A percentile compares a stretch with the other conserved stretches of the same genome.
Conservation (phyloP, 2,113 vertebrate species). For the Gymnobelideus leadbeateri region DNA sequence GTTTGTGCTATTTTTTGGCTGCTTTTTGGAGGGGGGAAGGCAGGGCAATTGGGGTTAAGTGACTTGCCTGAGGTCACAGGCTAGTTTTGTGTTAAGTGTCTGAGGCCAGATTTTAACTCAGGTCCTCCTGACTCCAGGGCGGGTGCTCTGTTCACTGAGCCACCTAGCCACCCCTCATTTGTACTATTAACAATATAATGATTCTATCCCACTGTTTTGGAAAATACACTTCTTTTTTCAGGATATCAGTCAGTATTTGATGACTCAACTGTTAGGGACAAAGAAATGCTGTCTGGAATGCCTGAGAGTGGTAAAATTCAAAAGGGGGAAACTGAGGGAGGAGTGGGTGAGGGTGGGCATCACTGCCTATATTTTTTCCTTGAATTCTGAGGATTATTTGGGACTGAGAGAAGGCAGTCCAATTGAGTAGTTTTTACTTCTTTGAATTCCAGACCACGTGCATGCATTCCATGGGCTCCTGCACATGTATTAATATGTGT, state of each 20-base stretch:
- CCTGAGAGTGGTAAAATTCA: slow-evolving; percentile 45
- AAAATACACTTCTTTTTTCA: slow-evolving; percentile 37
- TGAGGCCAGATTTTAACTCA: too few species aligned
- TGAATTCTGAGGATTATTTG: slow-evolving; percentile 45
- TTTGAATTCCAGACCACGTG: slow-evolving; percentile 48
- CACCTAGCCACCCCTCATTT: too few species aligned
- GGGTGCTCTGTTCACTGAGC: too few species aligned
- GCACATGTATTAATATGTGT: slow-evolving; percentile 16
- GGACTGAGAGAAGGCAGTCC: slow-evolving; percentile 22
- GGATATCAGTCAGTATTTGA: slow-evolving; percentile 43
- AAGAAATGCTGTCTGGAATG: slow-evolving; percentile 21
- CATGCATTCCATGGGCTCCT: slow-evolving; percentile 49
- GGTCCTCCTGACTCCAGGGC: too few species aligned
- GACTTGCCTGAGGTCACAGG: too few species aligned
- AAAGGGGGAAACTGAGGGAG: background rate
- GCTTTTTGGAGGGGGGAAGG: too few species aligned
- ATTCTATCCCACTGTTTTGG: background rate
- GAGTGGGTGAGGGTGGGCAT: background rate
- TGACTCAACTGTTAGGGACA: slow-evolving; percentile 27
- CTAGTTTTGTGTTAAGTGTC: too few species aligned
- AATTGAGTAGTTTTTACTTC: slow-evolving; percentile 52
- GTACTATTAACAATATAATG: background rate
- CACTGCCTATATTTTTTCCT: slow-evolving; percentile 1
- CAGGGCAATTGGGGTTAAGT: too few species aligned
- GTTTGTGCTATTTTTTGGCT: too few species aligned